phyloP scores from a whole-genome alignment of 2,113 vertebrate genomes.

The Elaphurus davidianus region DNA sequence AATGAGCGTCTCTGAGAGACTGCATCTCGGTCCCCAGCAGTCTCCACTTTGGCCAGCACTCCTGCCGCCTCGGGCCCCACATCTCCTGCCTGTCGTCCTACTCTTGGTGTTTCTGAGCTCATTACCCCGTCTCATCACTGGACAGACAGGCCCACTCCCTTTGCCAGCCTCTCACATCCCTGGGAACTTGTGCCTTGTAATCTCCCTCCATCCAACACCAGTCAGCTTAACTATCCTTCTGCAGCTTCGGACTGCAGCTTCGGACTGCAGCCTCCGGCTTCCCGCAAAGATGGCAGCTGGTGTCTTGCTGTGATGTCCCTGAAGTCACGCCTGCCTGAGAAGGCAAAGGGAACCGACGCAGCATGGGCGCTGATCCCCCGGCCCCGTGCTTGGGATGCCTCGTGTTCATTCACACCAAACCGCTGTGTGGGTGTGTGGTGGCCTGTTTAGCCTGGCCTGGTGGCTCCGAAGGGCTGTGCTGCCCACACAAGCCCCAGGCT shows the following conservation, averaged over 20 bases:
- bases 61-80: neutral
- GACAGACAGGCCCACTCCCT: neutral
- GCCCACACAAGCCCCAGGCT: neutral
- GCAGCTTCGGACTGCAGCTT: neutral
- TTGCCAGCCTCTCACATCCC: neutral
- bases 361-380: accelerated
- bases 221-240: neutral
- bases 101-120: neutral
- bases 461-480: neutral
- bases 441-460: neutral
- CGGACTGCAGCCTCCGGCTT: neutral
- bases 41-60: accelerated
- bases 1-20: neutral
- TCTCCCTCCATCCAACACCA: neutral
- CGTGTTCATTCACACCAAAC: neutral
- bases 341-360: accelerated
- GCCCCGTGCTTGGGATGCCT: neutral
- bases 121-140: accelerated
- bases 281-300: neutral
- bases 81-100: neutral
- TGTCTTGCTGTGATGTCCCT: neutral
- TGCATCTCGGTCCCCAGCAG: neutral
- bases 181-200: neutral
- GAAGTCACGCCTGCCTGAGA: neutral
- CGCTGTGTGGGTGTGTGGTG: neutral